These are phyloP conservation scores for Lophura nycthemera DNA, from an alignment of 2,113 vertebrate species.

Conservation along the genomic window DNA sequence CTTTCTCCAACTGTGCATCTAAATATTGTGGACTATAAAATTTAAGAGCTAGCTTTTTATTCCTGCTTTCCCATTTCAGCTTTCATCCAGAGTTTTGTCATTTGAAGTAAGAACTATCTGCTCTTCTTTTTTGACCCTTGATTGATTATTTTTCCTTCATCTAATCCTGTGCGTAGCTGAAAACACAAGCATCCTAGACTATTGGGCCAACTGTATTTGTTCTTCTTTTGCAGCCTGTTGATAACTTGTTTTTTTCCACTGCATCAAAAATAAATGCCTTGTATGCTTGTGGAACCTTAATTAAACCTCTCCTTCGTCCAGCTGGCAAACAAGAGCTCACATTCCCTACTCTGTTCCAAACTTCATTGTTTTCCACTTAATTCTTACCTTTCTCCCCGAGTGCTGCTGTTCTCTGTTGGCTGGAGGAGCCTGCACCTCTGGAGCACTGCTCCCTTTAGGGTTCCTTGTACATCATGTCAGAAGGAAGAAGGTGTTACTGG, in stretches of 20 bases:
- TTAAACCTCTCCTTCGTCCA: neutral
- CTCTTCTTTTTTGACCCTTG: neutral
- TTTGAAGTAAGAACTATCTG: neutral
- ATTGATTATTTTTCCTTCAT: neutral
- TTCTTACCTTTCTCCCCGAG: neutral
- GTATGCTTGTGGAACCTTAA: neutral
- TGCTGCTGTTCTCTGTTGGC: neutral
- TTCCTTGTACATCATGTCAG: neutral
- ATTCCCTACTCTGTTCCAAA: neutral
- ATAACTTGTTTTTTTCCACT: neutral
- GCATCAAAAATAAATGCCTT: neutral
- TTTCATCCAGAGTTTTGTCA: neutral
- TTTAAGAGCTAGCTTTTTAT: neutral
- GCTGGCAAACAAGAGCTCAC: neutral
- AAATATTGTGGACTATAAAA: neutral
- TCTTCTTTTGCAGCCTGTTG: neutral
- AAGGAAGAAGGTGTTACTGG: neutral
- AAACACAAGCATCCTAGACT: neutral
- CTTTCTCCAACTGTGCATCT: neutral
- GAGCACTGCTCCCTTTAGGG: neutral
- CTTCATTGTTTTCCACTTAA: neutral
- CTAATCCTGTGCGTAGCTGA: neutral
- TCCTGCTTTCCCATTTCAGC: neutral
- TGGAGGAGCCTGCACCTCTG: neutral
- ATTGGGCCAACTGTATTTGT: neutral